Conservation (phyloP, 2,797 vertebrate species). For the Leucoraja ocellata region DNA sequence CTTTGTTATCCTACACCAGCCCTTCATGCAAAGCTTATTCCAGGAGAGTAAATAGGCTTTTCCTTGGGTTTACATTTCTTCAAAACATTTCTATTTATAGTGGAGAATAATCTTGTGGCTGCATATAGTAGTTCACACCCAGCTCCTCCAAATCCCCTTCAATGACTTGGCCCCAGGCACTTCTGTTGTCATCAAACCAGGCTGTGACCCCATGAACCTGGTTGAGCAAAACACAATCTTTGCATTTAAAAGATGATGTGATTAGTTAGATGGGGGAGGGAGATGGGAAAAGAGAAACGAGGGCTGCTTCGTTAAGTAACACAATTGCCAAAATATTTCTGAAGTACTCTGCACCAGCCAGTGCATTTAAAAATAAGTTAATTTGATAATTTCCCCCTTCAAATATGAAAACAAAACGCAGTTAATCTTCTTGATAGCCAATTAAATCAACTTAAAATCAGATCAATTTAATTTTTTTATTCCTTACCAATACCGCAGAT, state of each 20-base stretch:
- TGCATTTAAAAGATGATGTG: constrained; percentile 61
- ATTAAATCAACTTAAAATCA: neutral
- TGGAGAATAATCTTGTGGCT: constrained; percentile 55
- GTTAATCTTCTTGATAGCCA: neutral
- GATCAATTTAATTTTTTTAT: neutral
- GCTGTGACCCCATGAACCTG: constrained; percentile 66
- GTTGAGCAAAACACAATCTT: constrained; percentile 64
- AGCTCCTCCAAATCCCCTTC: constrained; percentile 56
- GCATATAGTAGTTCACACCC: constrained; percentile 52
- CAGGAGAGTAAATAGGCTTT: constrained; percentile 58
- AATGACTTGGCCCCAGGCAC: constrained; percentile 64
- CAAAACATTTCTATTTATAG: constrained; percentile 55
- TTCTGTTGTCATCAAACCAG: constrained; percentile 63
- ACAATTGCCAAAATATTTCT: constrained; percentile 38
- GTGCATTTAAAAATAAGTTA: neutral
- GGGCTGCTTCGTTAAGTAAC: constrained; percentile 49
- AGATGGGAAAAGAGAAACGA: neutral
- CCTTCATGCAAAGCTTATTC: constrained; percentile 50
- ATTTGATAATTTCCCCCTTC: neutral
- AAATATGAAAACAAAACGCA: neutral
- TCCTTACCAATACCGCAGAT: neutral
- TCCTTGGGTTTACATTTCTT: constrained; percentile 49
- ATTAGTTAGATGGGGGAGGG: constrained; percentile 45
- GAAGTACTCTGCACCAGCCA: too few species aligned
- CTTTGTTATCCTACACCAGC: constrained; percentile 45